These are phyloP conservation scores for Aphaenogaster rudis DNA, from an alignment of 1,140 invertebrate genomes.

Conservation along the genomic window DNA sequence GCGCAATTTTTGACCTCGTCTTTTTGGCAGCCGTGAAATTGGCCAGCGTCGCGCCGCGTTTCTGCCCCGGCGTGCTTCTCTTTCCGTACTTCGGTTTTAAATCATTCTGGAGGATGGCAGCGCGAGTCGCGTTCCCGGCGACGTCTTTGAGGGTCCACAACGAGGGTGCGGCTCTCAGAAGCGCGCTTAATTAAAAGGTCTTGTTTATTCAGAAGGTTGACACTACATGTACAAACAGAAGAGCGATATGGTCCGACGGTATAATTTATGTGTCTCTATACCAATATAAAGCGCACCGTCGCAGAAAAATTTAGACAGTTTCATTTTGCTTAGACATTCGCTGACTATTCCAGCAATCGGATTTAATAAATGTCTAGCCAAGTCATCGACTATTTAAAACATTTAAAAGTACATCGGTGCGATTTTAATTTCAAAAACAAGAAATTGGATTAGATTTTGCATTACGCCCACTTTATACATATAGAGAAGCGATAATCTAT, in stretches of 20 bases:
- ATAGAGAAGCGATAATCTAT: neutral
- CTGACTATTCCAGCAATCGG: neutral
- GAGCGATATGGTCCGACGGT: slow-evolving; percentile 17
- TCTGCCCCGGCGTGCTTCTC: neutral
- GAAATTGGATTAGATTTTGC: neutral
- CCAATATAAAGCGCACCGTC: neutral
- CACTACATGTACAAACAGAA: slow-evolving; percentile 48
- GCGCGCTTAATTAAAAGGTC: slow-evolving; percentile 73
- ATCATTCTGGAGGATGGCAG: slow-evolving; percentile 59
- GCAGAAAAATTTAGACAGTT: slow-evolving; percentile 27
- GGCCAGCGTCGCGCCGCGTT: slow-evolving; percentile 12
- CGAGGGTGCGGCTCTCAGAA: slow-evolving; percentile 8
- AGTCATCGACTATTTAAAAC: neutral
- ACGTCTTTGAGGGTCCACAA: slow-evolving; percentile 40
- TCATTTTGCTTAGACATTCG: neutral
- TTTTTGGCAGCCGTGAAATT: slow-evolving; percentile 56
- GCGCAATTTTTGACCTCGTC: slow-evolving; percentile 28
- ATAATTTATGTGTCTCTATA: slow-evolving; percentile 28
- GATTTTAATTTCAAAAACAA: neutral
- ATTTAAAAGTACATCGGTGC: neutral
- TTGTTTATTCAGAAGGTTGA: slow-evolving; percentile 65
- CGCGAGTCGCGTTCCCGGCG: slow-evolving; percentile 13
- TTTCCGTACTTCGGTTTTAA: slow-evolving; percentile 57
- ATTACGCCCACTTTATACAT: neutral
- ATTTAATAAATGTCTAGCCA: slow-evolving; percentile 12